Evolutionary conservation across 1,140 invertebrate species (phyloP).

Genomic region (Tribolium castaneum): DNA sequence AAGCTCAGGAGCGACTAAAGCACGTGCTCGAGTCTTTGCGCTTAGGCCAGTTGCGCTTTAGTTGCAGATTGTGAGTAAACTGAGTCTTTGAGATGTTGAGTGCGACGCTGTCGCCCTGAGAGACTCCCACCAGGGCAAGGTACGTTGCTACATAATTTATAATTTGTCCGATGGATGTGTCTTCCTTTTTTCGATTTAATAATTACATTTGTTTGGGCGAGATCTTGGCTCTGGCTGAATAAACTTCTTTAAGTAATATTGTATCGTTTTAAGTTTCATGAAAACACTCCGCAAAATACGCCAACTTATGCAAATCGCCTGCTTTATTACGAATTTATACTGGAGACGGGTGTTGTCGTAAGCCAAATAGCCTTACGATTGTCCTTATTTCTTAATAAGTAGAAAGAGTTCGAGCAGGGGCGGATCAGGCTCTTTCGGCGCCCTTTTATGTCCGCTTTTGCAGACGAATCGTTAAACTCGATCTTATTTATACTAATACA

Average conservation of each 20-base stretch:
- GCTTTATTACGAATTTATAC: not conserved
- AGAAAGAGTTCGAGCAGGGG: not conserved
- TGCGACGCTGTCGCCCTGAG: slow-evolving; percentile 5
- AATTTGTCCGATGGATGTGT: not conserved
- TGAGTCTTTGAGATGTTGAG: slow-evolving; percentile 16
- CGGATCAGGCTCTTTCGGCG: not conserved
- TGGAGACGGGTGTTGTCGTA: not conserved
- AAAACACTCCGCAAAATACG: not conserved
- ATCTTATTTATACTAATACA: not conserved
- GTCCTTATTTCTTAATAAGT: slow-evolving; percentile 10
- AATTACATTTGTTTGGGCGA: not conserved
- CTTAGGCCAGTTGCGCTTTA: slow-evolving; percentile 20
- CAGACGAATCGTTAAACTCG: not conserved
- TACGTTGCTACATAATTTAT: slow-evolving; percentile 19
- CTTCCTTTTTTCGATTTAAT: not conserved
- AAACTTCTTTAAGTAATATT: not conserved
- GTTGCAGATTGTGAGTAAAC: slow-evolving; percentile 28
- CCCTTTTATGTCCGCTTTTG: not conserved
- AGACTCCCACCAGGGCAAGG: slow-evolving; percentile 30
- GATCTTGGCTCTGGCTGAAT: not conserved
- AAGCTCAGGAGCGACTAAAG: slow-evolving; percentile 26
- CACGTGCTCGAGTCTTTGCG: not conserved
- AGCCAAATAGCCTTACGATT: slow-evolving; percentile 9
- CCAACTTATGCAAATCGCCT: not conserved
- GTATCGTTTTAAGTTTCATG: not conserved